Base-by-base conservation (phyloP, 2,888 invertebrate species). In the Trissolcus japonicus region DNA sequence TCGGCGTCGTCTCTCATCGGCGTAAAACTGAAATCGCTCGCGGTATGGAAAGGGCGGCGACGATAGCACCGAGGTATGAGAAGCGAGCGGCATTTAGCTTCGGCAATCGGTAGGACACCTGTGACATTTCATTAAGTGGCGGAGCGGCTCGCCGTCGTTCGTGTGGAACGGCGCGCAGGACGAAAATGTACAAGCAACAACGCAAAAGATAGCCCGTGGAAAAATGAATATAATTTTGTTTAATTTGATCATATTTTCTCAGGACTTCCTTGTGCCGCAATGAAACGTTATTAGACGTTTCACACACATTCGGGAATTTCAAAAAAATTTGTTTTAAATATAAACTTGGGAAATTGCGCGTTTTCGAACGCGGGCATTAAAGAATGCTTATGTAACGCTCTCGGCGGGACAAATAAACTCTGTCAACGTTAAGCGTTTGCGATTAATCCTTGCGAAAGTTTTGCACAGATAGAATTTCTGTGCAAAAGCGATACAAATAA, bases 61-160 rank as follows among this genome's bases (percentile, higher is more conserved):
- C 81, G 82, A 66, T 73, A 72, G 65, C 59, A 60, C 66, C 62
- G 57, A 67, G 75, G 82, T 85, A 84, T 85, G 86, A 82, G 85
- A 87, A 87, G 82, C 82, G 83, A 82, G 84, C 85, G 86, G 86
- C 86, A 87, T 87, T 86, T 86, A 86, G 82, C 83, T 86, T 65
- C 80, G 82, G 84, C 84, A 83, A 87, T 86, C 84, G 86, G 84
- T 84, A 86, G 86, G 86, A 86, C 87, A 88, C 86, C 87, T 87
- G 88, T 87, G 88, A 88, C 88, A 88, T 88, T 88, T 88, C 87
- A 87, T 88, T 87, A 87, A 86, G 85, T 84, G 83, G 80, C 83
- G 83, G 67, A 78, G 63, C 68, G 60, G 63, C 71, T 63, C 65
- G 63, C 48, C 72, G 51, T 53, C 78, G 63, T 53, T 78, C 74